Evolutionary conservation across 2,113 vertebrate genomes (phyloP).

Genomic region (Epinephelus fuscoguttatus): DNA sequence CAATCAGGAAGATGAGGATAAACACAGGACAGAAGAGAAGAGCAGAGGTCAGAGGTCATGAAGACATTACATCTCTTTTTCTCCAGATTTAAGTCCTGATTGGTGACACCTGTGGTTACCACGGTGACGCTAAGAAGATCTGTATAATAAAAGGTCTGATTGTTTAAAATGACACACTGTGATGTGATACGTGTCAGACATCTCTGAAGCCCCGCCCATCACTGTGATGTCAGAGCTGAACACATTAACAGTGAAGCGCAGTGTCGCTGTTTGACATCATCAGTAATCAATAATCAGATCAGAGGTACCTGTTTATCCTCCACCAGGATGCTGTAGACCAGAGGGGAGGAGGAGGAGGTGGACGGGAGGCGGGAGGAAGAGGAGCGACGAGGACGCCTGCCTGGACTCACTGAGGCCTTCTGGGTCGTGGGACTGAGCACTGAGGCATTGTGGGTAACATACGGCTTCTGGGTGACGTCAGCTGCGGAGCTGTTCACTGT

Average conservation of each 20-base stretch:
- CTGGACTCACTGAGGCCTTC: conserved; percentile 20
- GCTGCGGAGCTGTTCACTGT: background rate
- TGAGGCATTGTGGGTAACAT: conserved; percentile 23
- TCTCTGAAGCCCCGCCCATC: too few species aligned
- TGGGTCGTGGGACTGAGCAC: conserved; percentile 25
- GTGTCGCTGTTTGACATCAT: too few species aligned
- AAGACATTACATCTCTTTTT: too few species aligned
- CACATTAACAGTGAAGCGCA: too few species aligned
- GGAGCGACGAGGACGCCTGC: background rate
- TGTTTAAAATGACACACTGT: too few species aligned
- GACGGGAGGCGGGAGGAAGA: background rate
- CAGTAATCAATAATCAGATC: background rate
- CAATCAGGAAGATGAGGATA: background rate
- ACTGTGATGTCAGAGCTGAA: too few species aligned
- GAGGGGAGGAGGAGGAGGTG: conserved; percentile 48
- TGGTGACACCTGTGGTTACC: background rate
- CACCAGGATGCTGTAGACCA: conserved; percentile 82
- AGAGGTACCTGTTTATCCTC: conserved; percentile 68
- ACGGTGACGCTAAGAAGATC: background rate
- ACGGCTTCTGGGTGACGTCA: background rate
- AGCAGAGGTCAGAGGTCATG: conserved; percentile 24
- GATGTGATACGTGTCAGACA: too few species aligned
- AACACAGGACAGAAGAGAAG: background rate
- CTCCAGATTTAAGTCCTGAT: too few species aligned
- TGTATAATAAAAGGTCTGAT: background rate